Conservation (phyloP, 2,888 invertebrate species). For the Tetragonisca angustula region DNA sequence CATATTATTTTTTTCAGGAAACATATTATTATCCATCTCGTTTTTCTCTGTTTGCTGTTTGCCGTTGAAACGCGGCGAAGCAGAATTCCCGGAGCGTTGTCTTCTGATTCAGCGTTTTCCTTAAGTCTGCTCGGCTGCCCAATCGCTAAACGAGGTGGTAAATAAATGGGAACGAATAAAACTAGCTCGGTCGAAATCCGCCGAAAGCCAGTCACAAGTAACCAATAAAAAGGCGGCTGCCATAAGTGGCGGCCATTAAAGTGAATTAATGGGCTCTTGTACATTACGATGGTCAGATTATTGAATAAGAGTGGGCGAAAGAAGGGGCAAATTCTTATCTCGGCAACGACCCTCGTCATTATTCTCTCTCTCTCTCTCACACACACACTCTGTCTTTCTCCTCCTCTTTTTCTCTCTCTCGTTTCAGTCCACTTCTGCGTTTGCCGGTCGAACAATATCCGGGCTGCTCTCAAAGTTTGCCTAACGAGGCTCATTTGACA, state of each 20-base stretch:
- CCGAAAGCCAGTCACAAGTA: conserved; percentile 28
- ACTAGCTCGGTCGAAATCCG: neutral
- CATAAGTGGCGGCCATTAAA: conserved; percentile 51
- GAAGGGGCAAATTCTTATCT: conserved; percentile 51
- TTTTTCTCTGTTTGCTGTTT: neutral
- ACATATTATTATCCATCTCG: neutral
- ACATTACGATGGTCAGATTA: conserved; percentile 29
- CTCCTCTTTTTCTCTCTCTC: conserved; percentile 5
- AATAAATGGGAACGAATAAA: conserved; percentile 15
- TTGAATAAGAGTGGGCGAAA: conserved; percentile 42
- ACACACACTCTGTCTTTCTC: too few species aligned
- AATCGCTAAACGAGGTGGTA: neutral
- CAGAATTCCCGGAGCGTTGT: neutral
- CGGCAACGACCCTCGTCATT: conserved; percentile 41
- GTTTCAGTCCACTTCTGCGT: conserved; percentile 54
- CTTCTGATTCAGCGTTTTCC: neutral
- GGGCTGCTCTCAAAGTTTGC: conserved; percentile 68
- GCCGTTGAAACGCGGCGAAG: neutral
- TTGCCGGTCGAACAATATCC: conserved; percentile 57
- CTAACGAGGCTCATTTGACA: conserved; percentile 78
- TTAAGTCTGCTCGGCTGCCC: neutral
- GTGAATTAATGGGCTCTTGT: conserved; percentile 58
- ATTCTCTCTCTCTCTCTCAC: conserved; percentile 3
- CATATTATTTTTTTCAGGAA: neutral
- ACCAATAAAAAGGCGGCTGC: conserved; percentile 17